These are phyloP conservation scores for Esox niger DNA, from an alignment of 2,113 vertebrate genomes.

Conservation along the genomic window DNA sequence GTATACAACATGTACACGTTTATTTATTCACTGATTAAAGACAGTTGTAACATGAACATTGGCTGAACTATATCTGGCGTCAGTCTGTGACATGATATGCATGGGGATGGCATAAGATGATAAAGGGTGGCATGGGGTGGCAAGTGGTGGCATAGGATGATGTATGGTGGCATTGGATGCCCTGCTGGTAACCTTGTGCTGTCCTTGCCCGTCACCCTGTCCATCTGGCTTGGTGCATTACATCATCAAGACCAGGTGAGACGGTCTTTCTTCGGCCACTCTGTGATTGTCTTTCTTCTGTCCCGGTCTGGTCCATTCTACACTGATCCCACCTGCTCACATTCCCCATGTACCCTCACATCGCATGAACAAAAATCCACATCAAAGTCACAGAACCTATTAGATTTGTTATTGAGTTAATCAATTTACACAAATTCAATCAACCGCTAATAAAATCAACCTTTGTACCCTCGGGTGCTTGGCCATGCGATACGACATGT, in stretches of 20 bases:
- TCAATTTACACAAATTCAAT: constrained; percentile 11
- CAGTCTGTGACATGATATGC: background rate
- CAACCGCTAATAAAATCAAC: constrained; percentile 10
- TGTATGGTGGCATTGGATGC: background rate
- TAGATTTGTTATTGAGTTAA: constrained; percentile 1
- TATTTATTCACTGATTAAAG: background rate
- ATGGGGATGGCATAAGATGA: background rate
- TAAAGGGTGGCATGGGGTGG: background rate
- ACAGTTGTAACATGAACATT: background rate
- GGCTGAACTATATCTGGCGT: constrained; percentile 5
- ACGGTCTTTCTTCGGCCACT: no score
- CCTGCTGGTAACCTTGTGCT: background rate
- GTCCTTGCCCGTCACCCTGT: background rate
- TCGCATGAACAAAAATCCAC: background rate
- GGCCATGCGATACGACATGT: background rate
- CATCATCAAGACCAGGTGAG: no score
- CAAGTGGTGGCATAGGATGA: no score
- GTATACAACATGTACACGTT: no score
- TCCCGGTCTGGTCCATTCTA: background rate
- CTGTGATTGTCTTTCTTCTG: background rate
- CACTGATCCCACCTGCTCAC: background rate
- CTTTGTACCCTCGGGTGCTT: background rate
- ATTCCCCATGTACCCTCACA: background rate
- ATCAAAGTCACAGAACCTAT: background rate
- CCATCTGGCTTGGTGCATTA: background rate